A percentile compares a stretch with the other conserved stretches of the same genome.
These are phyloP conservation scores for Drosophila monieri DNA, from an alignment of 2,888 invertebrate species.

Conservation along the genomic window DNA sequence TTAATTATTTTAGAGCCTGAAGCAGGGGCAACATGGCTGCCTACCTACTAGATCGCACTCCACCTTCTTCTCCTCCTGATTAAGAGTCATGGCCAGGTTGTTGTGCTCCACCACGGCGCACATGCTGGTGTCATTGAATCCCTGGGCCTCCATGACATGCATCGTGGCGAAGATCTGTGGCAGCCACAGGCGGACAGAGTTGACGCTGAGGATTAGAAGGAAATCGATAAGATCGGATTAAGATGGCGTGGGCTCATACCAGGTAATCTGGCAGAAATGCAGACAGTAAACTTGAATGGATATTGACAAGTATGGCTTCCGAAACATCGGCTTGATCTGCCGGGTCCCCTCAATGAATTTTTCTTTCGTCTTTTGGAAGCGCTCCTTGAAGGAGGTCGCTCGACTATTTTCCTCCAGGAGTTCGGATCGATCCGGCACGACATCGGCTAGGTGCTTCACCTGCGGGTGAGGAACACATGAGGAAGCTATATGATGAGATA, in stretches of 20 bases:
- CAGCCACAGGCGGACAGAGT: conserved; percentile 93
- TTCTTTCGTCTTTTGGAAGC: conserved; percentile 25
- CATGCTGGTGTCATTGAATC: conserved; percentile 53
- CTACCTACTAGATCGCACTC: conserved; percentile 67
- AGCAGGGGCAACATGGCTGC: conserved; percentile 29
- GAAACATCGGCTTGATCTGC: conserved; percentile 60
- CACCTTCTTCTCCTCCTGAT: conserved; percentile 1
- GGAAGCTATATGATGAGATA: background rate
- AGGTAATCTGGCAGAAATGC: conserved; percentile 66
- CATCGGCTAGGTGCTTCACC: conserved; percentile 52
- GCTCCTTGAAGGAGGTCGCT: conserved; percentile 2
- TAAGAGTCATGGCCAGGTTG: conserved; percentile 7
- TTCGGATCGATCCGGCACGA: conserved; percentile 42
- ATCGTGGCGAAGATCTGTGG: conserved; percentile 92
- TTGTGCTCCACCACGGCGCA: conserved; percentile 74
- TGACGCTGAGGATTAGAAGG: conserved; percentile 85
- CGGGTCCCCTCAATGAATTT: conserved; percentile 41
- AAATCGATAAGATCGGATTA: background rate
- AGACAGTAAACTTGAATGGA: conserved; percentile 50
- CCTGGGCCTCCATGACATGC: conserved; percentile 82
- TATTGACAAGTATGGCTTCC: conserved; percentile 50
- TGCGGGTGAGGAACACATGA: background rate
- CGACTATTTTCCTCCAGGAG: background rate
- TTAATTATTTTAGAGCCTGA: conserved; percentile 55
- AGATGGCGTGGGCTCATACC: conserved; percentile 37